Evolutionary conservation across 2,797 vertebrate species (phyloP).

Genomic region (Tauraco hartlaubi): DNA sequence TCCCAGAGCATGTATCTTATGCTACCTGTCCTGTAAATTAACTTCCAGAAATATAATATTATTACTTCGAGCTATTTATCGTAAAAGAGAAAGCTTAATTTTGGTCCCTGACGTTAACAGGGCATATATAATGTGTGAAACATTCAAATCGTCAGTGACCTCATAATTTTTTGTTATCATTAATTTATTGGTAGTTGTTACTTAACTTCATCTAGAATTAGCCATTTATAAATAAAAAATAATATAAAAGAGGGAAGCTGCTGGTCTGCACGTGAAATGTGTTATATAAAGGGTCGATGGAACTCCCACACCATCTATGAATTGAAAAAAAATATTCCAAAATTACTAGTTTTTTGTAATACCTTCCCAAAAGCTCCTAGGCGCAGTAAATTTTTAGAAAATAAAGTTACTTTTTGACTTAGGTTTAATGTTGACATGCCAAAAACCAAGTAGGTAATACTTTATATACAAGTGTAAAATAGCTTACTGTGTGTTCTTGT

Average conservation of each 20-base stretch:
- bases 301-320: not conserved
- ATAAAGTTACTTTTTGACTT: not conserved
- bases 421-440: not conserved
- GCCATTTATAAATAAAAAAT: not conserved
- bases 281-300: not conserved
- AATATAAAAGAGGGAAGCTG: not conserved
- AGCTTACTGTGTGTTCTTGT: not conserved
- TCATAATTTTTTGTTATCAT: not conserved
- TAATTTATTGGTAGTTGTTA: not conserved
- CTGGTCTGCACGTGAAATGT: not conserved
- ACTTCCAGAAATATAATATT: not conserved
- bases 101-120: not conserved
- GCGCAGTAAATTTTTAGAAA: not conserved
- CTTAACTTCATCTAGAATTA: not conserved
- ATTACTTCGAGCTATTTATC: not conserved
- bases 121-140: not conserved
- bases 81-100: not conserved
- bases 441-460: not conserved
- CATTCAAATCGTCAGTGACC: not conserved
- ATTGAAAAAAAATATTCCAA: not conserved
- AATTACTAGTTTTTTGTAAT: not conserved
- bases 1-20: accelerated
- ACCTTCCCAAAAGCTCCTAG: not conserved
- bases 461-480: not conserved
- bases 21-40: not conserved